Percentiles rank a stretch among this genome's conserved stretches.
These are phyloP conservation scores for Eulithis prunata DNA, from an alignment of 2,888 invertebrate species.

Conservation along the genomic window DNA sequence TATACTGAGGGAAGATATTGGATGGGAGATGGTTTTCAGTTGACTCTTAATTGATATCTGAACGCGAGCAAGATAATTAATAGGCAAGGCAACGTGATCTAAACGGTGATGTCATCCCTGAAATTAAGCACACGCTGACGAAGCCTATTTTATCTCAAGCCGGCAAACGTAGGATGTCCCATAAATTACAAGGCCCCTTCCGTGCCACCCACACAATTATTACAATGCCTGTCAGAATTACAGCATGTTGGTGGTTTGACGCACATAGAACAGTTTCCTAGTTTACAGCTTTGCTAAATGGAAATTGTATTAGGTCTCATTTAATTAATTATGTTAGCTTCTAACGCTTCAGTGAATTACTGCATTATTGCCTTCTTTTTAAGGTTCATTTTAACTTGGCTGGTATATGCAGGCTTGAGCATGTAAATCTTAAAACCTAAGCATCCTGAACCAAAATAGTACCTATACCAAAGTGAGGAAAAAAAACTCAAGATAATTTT, in stretches of 20 bases:
- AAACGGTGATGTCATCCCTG: conserved; percentile 22
- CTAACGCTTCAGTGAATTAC: no score
- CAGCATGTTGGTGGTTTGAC: conserved; percentile 30
- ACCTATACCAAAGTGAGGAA: neutral
- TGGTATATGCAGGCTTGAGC: no score
- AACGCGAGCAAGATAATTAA: conserved; percentile 14
- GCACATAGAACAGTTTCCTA: conserved; percentile 15
- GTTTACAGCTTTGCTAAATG: conserved; percentile 17
- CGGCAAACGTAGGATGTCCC: conserved; percentile 36
- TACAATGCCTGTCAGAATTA: conserved; percentile 39
- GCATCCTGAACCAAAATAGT: neutral
- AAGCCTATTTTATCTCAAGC: conserved; percentile 44
- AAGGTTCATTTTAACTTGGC: no score
- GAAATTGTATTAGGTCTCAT: neutral
- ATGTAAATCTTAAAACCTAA: neutral
- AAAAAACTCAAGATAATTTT: conserved; percentile 17
- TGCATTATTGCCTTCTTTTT: no score
- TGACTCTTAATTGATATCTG: neutral
- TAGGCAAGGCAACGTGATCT: conserved; percentile 6
- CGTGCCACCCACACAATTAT: conserved; percentile 29
- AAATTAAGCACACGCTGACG: conserved; percentile 37
- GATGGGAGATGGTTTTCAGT: neutral
- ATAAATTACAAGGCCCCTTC: conserved; percentile 45
- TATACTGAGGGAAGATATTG: no score
- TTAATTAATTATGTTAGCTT: no score